These are phyloP conservation scores for Mythimna vitellina DNA, from an alignment of 2,888 invertebrate genomes.

Conservation along the genomic window DNA sequence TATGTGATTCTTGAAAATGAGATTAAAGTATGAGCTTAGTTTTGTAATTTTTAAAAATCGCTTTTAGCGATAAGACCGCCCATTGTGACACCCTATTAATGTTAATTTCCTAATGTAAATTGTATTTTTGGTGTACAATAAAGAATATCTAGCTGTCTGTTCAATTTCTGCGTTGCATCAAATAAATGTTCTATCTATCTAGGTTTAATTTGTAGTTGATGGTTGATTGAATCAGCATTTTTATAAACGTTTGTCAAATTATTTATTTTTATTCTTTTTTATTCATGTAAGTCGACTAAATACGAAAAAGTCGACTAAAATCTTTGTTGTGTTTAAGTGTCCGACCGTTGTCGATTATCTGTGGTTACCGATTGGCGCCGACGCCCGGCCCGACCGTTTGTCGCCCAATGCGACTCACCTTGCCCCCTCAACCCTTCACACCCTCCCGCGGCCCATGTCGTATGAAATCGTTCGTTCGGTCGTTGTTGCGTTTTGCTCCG, in stretches of 20 bases:
- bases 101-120: too few species aligned
- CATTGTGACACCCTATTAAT: too few species aligned
- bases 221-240: background rate
- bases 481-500: constrained; percentile 67
- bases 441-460: constrained; percentile 33
- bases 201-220: too few species aligned
- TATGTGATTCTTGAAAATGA: too few species aligned
- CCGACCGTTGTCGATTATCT: background rate
- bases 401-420: constrained; percentile 19
- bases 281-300: constrained; percentile 22
- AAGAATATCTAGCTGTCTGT: too few species aligned
- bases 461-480: constrained; percentile 43
- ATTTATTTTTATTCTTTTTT: background rate
- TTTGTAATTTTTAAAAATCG: too few species aligned
- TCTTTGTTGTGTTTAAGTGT: background rate
- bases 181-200: too few species aligned
- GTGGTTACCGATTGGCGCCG: constrained; percentile 15
- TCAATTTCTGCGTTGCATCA: too few species aligned
- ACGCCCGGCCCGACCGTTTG: background rate
- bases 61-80: too few species aligned
- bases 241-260: background rate
- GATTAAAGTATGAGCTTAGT: too few species aligned
- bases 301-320: background rate
- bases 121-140: too few species aligned
- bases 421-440: constrained; percentile 34